Conservation (phyloP, 2,888 invertebrate species). For the Amphipyra berbera region DNA sequence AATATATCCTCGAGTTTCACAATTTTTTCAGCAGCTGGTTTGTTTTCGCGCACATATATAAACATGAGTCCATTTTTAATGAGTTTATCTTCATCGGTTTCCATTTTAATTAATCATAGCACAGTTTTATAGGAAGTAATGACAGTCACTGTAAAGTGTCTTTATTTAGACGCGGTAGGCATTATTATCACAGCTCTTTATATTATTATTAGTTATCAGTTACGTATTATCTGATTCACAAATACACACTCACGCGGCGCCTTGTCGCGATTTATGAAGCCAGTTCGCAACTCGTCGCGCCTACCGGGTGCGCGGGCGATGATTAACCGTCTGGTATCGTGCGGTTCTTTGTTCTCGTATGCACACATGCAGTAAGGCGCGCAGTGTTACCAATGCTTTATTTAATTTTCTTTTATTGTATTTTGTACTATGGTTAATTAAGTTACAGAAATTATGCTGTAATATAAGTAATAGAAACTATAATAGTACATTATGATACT, state of each 20-base stretch:
- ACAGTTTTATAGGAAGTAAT: neutral
- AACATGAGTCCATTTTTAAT: conserved; percentile 52
- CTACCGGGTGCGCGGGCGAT: conserved; percentile 9
- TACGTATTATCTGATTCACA: conserved; percentile 12
- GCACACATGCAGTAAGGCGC: neutral
- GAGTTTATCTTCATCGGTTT: conserved; percentile 35
- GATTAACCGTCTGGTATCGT: conserved; percentile 17
- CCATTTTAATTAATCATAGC: conserved; percentile 34
- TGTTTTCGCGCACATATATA: conserved; percentile 47
- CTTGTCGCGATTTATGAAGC: conserved; percentile 3
- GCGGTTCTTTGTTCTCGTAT: conserved; percentile 5
- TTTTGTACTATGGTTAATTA: too few relatives aligned
- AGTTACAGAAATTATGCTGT: too few relatives aligned
- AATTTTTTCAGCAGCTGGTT: conserved; percentile 42
- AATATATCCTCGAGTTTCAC: conserved; percentile 39
- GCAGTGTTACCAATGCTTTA: conserved; percentile 24
- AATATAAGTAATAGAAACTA: too few relatives aligned
- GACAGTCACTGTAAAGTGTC: neutral
- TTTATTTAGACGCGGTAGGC: conserved; percentile 11
- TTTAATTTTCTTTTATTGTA: conserved; percentile 4
- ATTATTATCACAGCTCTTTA: conserved; percentile 5
- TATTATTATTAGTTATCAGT: conserved; percentile 4
- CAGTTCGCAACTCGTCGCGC: neutral
- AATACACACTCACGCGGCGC: neutral
- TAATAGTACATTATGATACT: too few relatives aligned